These are phyloP conservation scores for Otolemur crassicaudatus DNA, from an alignment of 2,797 vertebrate genomes.

Conservation along the genomic window DNA sequence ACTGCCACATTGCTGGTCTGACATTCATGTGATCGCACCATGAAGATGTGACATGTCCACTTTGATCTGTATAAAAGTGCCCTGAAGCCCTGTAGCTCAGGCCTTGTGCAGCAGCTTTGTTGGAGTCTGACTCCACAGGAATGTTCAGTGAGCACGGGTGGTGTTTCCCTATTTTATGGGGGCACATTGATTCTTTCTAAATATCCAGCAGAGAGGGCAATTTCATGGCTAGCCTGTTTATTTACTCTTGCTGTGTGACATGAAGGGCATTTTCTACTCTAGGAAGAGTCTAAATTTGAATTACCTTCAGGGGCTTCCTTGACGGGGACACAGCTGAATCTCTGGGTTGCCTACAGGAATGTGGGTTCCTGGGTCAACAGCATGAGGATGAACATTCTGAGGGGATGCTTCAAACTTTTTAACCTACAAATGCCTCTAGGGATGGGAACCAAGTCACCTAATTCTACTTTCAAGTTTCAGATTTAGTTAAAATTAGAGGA, in stretches of 20 bases:
- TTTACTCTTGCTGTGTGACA: background rate
- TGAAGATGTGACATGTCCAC: background rate
- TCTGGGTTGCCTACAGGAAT: background rate
- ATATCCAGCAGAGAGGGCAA: background rate
- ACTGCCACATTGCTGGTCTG: background rate
- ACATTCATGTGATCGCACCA: too few relatives aligned
- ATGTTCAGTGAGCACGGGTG: background rate
- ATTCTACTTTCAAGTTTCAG: background rate
- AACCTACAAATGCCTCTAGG: background rate
- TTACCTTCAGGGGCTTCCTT: background rate
- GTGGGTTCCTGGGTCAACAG: background rate
- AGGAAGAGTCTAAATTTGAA: background rate
- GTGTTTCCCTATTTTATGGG: background rate
- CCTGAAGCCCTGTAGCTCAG: background rate
- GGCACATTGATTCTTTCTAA: background rate
- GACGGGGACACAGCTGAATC: background rate
- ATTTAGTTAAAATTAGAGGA: conserved; percentile 32
- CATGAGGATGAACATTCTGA: background rate
- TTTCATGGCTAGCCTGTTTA: background rate
- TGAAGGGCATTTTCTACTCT: background rate
- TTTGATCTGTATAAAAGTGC: background rate
- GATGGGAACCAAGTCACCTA: background rate
- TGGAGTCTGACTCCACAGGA: background rate
- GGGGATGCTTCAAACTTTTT: background rate
- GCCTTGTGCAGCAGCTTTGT: background rate